A percentile compares a stretch with the other conserved stretches of the same genome.
Evolutionary conservation across 2,888 invertebrate species (phyloP).

Genomic region (Drosophila picticornis): DNA sequence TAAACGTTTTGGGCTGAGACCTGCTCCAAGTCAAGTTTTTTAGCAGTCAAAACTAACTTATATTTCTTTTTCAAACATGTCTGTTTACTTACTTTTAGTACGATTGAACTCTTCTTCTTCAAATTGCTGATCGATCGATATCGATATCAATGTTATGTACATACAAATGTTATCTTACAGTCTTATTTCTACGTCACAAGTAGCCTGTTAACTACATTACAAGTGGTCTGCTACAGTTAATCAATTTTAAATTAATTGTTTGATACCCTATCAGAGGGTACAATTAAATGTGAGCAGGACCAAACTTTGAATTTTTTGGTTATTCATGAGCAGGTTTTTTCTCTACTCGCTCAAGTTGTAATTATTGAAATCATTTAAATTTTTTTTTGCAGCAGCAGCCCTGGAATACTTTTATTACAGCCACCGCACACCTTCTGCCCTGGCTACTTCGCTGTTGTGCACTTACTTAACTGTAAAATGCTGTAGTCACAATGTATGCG

Average conservation of each 20-base stretch:
- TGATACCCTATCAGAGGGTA: background rate
- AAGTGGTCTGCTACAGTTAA: background rate
- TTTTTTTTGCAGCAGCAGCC: background rate
- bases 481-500: conserved; percentile 17
- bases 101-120: background rate
- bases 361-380: conserved; percentile 2
- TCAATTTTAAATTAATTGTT: background rate
- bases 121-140: background rate
- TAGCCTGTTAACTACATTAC: background rate
- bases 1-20: background rate
- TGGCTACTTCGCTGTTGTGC: conserved; percentile 33
- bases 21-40: too few relatives aligned
- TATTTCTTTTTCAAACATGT: background rate
- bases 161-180: background rate
- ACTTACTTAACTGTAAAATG: conserved; percentile 50
- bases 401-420: background rate
- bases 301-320: background rate
- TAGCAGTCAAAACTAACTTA: background rate
- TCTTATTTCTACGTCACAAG: background rate
- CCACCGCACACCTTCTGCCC: too few relatives aligned
- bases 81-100: too few relatives aligned
- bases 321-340: background rate
- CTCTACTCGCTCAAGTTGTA: background rate
- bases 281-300: background rate
- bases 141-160: background rate